A percentile compares a stretch with the other conserved stretches of the same genome.
Evolutionary conservation across 2,113 vertebrate species (phyloP).

Genomic region (Pterocles burchelli): DNA sequence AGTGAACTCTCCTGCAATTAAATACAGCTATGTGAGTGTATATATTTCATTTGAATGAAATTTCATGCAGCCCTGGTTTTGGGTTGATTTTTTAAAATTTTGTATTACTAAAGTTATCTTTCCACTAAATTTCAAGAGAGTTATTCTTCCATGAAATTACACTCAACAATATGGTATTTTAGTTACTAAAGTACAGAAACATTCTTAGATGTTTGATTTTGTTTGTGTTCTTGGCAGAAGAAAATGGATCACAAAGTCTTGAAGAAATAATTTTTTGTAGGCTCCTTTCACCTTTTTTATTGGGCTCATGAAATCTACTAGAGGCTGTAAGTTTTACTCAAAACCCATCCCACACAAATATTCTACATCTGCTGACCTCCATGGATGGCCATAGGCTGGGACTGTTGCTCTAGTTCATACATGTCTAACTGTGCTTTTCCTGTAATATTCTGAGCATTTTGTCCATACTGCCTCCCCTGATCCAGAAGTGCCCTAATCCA

Average conservation of each 20-base stretch:
- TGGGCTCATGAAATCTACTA: not conserved
- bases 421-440: not conserved
- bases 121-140: not conserved
- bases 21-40: not conserved
- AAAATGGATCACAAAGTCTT: not conserved
- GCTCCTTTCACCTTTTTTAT: accelerated
- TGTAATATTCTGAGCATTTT: not conserved
- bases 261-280: not conserved
- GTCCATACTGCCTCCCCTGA: not conserved
- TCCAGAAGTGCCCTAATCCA: not conserved
- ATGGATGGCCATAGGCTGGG: not conserved
- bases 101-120: not conserved
- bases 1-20: not conserved
- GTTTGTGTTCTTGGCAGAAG: accelerated
- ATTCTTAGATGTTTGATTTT: not conserved
- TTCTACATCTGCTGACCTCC: not conserved
- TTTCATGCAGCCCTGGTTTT: not conserved
- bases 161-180: not conserved
- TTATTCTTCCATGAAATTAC: not conserved
- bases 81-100: not conserved
- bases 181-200: not conserved
- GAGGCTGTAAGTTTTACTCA: not conserved
- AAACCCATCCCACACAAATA: not conserved
- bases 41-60: not conserved
- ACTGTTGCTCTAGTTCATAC: not conserved